Conservation (phyloP, 2,888 invertebrate genomes). For the Dilophus febrilis region DNA sequence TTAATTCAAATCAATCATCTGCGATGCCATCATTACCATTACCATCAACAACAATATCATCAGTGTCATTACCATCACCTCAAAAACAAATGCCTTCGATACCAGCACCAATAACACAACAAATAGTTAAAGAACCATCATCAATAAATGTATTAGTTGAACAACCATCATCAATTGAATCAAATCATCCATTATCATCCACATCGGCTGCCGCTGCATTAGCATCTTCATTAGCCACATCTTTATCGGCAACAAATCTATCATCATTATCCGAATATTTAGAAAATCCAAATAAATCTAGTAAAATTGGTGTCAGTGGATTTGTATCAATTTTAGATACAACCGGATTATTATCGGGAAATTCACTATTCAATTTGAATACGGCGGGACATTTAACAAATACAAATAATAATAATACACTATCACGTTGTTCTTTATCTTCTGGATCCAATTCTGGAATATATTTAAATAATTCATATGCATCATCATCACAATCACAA, state of each 20-base stretch:
- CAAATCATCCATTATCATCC: neutral
- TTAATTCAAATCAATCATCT: too few relatives aligned
- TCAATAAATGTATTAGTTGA: neutral
- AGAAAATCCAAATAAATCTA: slow-evolving; percentile 15
- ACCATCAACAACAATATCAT: slow-evolving; percentile 8
- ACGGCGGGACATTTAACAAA: neutral
- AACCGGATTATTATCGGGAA: neutral
- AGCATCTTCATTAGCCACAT: too few relatives aligned
- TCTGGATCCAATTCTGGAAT: too few relatives aligned
- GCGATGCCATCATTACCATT: slow-evolving; percentile 1
- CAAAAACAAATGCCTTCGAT: too few relatives aligned
- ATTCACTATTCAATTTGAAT: neutral
- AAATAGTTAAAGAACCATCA: neutral
- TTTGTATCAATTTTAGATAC: slow-evolving; percentile 10
- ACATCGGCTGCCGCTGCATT: neutral
- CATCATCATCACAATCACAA: too few relatives aligned
- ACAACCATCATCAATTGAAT: neutral
- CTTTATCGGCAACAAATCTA: too few relatives aligned
- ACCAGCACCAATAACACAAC: neutral
- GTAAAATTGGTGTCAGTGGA: slow-evolving; percentile 16
- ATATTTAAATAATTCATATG: too few relatives aligned
- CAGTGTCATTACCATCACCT: slow-evolving; percentile 2
- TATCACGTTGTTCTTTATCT: too few relatives aligned
- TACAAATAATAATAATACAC: neutral
- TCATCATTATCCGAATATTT: slow-evolving; percentile 22